Evolutionary conservation across 1,140 invertebrate species (phyloP).

Genomic region (Drosophila aff.): DNA sequence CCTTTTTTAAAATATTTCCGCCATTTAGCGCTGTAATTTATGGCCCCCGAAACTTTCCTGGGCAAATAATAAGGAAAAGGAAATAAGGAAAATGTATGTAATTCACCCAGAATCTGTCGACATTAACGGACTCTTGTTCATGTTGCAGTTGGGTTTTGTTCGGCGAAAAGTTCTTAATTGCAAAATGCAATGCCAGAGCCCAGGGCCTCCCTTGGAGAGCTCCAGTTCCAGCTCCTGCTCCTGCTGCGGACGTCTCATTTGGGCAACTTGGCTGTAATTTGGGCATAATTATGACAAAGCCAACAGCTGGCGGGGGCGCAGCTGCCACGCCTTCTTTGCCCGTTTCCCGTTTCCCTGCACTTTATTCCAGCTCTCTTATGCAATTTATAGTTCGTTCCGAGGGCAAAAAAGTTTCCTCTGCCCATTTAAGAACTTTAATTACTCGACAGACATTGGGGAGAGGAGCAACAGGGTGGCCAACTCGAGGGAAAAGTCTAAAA

Average conservation of each 20-base stretch:
- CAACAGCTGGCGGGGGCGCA: constrained; percentile 54
- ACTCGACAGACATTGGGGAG: constrained; percentile 45
- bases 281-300: constrained; percentile 74
- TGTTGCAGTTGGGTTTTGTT: constrained; percentile 42
- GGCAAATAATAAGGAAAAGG: constrained; percentile 16
- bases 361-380: constrained; percentile 56
- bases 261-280: constrained; percentile 60
- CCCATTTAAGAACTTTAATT: constrained; percentile 71
- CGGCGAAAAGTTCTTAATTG: constrained; percentile 74
- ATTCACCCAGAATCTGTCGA: constrained; percentile 25
- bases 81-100: constrained; percentile 6
- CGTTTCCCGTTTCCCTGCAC: constrained; percentile 10
- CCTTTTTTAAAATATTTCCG: neutral
- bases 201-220: neutral
- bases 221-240: neutral
- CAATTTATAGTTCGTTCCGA: constrained; percentile 53
- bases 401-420: constrained; percentile 51
- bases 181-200: constrained; percentile 59
- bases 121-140: constrained; percentile 38
- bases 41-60: constrained; percentile 2
- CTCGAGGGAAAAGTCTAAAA: neutral
- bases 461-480: constrained; percentile 4
- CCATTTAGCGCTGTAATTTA: constrained; percentile 8
- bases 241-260: constrained; percentile 26
- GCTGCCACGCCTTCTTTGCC: constrained; percentile 14